These are phyloP conservation scores for Phytoseiulus persimilis DNA, from an alignment of 2,888 invertebrate species.

Conservation along the genomic window DNA sequence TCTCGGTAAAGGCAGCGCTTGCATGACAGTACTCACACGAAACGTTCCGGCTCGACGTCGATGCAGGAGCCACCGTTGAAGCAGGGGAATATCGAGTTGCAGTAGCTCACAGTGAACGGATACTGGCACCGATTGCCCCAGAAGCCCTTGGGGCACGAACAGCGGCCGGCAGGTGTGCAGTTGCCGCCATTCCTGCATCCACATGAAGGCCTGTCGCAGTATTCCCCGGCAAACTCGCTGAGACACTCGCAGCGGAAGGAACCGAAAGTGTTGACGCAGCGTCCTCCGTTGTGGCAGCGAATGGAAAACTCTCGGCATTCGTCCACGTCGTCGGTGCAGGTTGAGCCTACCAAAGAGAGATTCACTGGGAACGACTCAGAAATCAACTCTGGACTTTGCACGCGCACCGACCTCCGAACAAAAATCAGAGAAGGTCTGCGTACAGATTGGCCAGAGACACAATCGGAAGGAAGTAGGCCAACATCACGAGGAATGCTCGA, in stretches of 20 bases:
- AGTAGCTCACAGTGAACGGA: constrained; percentile 10
- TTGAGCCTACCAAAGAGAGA: constrained; percentile 49
- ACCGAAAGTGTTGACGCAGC: constrained; percentile 42
- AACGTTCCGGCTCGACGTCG: constrained; percentile 44
- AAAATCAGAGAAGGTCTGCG: background rate
- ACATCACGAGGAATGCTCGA: too few relatives aligned
- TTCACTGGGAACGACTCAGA: constrained; percentile 28
- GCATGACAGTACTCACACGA: background rate
- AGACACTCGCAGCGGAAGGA: constrained; percentile 43
- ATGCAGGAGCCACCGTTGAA: constrained; percentile 49
- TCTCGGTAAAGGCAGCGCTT: too few relatives aligned
- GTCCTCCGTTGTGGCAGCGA: constrained; percentile 40
- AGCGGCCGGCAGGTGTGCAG: constrained; percentile 48
- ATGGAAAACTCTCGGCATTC: constrained; percentile 56
- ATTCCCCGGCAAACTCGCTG: constrained; percentile 46
- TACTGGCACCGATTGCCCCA: constrained; percentile 47
- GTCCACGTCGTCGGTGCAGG: constrained; percentile 54
- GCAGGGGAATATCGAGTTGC: constrained; percentile 47
- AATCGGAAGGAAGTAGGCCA: too few relatives aligned
- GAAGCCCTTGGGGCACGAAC: constrained; percentile 48
- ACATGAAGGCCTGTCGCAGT: constrained; percentile 32
- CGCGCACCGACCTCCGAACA: background rate
- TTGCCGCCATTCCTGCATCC: constrained; percentile 54
- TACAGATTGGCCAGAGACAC: too few relatives aligned
- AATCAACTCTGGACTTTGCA: background rate